Percentiles rank a stretch among this genome's conserved stretches.
Evolutionary conservation across 2,888 invertebrate genomes (phyloP).

Genomic region (Seira sanloemensis): DNA sequence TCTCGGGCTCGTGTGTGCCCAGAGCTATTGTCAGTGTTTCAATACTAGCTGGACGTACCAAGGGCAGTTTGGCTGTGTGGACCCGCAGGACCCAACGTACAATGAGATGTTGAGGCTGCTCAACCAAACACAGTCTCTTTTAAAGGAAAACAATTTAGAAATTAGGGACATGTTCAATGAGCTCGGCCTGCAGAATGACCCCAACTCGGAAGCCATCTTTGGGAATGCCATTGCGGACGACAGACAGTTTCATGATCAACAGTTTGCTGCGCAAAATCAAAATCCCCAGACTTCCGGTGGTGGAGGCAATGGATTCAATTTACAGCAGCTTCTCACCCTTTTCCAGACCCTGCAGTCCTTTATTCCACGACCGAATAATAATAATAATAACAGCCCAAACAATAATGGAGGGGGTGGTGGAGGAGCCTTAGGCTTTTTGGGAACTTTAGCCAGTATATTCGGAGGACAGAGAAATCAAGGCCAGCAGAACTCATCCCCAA

Average conservation of each 20-base stretch:
- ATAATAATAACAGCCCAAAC: neutral
- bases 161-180: slow-evolving; percentile 50
- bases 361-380: slow-evolving; percentile 30
- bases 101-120: slow-evolving; percentile 54
- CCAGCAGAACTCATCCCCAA: slow-evolving; percentile 23
- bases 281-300: slow-evolving; percentile 22
- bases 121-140: slow-evolving; percentile 51
- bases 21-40: slow-evolving; percentile 51
- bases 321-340: slow-evolving; percentile 18
- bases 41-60: slow-evolving; percentile 47
- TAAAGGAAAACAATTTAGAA: slow-evolving; percentile 57
- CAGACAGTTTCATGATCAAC: slow-evolving; percentile 46
- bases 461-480: neutral
- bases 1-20: slow-evolving; percentile 22
- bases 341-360: slow-evolving; percentile 26
- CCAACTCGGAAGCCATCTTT: slow-evolving; percentile 8
- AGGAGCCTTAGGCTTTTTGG: slow-evolving; percentile 31
- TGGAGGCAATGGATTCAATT: slow-evolving; percentile 9
- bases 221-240: slow-evolving; percentile 29
- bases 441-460: slow-evolving; percentile 25
- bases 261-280: slow-evolving; percentile 54
- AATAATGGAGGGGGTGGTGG: neutral
- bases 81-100: slow-evolving; percentile 37
- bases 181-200: slow-evolving; percentile 49
- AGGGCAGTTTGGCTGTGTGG: slow-evolving; percentile 63